Base-by-base conservation (phyloP, 2,888 invertebrate genomes). In the Diarsia brunnea region DNA sequence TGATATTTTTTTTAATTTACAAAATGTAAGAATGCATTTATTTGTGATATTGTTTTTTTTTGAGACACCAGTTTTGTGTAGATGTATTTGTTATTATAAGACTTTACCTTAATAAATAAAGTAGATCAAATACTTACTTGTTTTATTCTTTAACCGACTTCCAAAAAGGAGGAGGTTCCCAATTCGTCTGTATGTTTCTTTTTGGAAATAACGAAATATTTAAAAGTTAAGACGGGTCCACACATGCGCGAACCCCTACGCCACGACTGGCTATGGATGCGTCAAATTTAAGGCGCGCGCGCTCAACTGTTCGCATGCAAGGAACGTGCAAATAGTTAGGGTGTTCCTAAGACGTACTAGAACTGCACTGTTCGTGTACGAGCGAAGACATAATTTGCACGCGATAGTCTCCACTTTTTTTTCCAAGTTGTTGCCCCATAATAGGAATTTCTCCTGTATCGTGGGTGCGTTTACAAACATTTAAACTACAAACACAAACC, bases 1-100 rank as follows among this genome's bases (percentile, higher is more conserved):
- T 70, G 64, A 27, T 47, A 51, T 67, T 61, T 51, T 77, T 68
- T 63, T 69, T 51, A 24, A 43, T 47, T 77, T 77, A 53, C 53
- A 49, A 43, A 45, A 60, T 61, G 14, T 64, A 53, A 38, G 10
- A 24, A 78, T 64, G 80, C 84, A 84, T 84, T 80, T 83, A 84
- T 51, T 82, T 79, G 72, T 84, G 72, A 84, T 79, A 67, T 74
- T 73, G 27, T 49, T 81, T 79, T 75, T 75, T 58, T 58, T 53
- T 68, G 2, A 27, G 31, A 45, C 51, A 75, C 80, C 21, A 72
- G 79, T 80, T 75, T 55, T 63, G 55, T 73, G 53, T 74, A 73
- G 21, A 60, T 79, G 49, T 80, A 60, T 19, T 73, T 73, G 75
- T 55, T 74, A 14, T 7, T 64, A 19, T 27, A 31, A 49, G 49